Evolutionary conservation across 2,113 vertebrate species (phyloP).

Genomic region (Rhombomys opimus): DNA sequence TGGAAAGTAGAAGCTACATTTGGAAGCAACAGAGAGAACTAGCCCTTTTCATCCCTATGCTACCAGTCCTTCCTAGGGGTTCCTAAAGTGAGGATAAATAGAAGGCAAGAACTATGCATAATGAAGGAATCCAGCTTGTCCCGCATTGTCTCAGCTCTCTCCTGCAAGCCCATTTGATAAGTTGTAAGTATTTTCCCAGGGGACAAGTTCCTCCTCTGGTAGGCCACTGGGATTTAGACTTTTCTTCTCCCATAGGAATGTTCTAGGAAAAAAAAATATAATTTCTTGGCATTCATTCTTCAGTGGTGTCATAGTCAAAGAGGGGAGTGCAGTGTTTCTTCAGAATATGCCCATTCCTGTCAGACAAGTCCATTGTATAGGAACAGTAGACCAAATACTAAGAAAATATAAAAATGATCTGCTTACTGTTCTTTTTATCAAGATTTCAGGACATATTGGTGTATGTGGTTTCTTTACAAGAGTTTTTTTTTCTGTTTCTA

Average conservation of each 20-base stretch:
- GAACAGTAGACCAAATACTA: not conserved
- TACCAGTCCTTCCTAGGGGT: not conserved
- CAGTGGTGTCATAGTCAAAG: not conserved
- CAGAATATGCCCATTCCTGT: not conserved
- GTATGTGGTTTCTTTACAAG: not conserved
- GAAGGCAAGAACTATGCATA: not conserved
- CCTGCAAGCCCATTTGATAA: not conserved
- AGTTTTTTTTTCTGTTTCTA: no score
- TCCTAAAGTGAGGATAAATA: no score
- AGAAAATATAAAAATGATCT: not conserved
- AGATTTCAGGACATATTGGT: not conserved
- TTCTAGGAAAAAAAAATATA: not conserved
- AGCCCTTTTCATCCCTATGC: not conserved
- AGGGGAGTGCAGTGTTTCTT: not conserved
- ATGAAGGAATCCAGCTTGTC: not conserved
- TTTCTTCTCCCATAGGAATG: not conserved
- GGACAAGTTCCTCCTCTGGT: not conserved
- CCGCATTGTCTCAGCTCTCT: no score
- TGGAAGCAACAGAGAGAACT: not conserved
- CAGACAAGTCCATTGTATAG: not conserved
- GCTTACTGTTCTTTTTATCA: not conserved
- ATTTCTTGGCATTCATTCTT: not conserved
- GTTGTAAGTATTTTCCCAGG: not conserved
- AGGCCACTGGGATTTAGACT: not conserved
- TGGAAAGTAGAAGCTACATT: not conserved